Percentiles rank a stretch among this genome's conserved stretches.
Conservation (phyloP, 1,140 invertebrate species). For the Micrasema minimum region DNA sequence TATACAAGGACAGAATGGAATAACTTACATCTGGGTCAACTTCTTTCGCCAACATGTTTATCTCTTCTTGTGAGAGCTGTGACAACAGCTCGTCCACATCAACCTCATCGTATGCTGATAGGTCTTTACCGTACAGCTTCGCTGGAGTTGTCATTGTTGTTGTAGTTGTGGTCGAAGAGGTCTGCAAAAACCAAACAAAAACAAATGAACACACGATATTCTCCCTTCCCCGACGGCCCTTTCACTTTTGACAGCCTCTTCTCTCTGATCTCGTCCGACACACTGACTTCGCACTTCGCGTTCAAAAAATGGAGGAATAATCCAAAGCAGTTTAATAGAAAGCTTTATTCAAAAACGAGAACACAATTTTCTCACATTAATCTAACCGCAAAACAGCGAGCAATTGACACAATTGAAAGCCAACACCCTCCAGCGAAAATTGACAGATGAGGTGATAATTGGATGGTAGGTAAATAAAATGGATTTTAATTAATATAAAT, state of each 20-base stretch:
- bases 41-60: constrained; percentile 97
- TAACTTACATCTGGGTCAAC: constrained; percentile 98
- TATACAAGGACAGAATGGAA: constrained; percentile 20
- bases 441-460: background rate
- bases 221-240: constrained; percentile 16
- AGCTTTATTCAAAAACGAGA: constrained; percentile 33
- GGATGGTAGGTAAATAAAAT: constrained; percentile 5
- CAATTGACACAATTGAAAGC: constrained; percentile 13
- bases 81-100: constrained; percentile 96
- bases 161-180: constrained; percentile 85
- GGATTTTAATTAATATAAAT: constrained; percentile 15
- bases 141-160: constrained; percentile 88
- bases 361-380: constrained; percentile 39
- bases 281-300: constrained; percentile 19
- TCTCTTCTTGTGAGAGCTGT: constrained; percentile 94
- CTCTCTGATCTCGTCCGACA: constrained; percentile 24
- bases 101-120: constrained; percentile 93
- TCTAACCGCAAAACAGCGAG: background rate
- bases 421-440: constrained; percentile 40
- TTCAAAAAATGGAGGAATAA: too few species aligned
- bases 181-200: constrained; percentile 70
- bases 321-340: constrained; percentile 23
- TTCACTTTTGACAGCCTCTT: constrained; percentile 44
- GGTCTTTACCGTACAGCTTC: constrained; percentile 92
- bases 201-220: constrained; percentile 37